Conservation (phyloP, 1,140 invertebrate species). For the Eueides isabella region DNA sequence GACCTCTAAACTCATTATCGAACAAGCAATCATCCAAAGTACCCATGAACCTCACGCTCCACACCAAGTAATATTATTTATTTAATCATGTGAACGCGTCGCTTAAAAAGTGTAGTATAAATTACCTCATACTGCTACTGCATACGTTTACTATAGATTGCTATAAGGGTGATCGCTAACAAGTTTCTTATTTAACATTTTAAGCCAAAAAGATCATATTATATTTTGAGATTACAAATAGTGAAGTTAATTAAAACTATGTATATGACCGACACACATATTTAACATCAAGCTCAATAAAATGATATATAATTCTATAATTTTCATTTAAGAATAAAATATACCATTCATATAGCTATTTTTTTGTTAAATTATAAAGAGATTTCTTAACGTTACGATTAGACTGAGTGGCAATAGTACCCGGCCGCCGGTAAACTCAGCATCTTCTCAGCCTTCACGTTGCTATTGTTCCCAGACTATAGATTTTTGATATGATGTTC, state of each 20-base stretch:
- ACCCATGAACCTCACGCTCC: constrained; percentile 55
- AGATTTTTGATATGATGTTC: constrained; percentile 34
- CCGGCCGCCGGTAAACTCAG: constrained; percentile 62
- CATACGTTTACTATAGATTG: neutral
- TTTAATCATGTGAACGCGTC: constrained; percentile 50
- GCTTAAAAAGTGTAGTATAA: constrained; percentile 23
- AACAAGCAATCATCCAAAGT: constrained; percentile 67
- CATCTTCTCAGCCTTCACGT: constrained; percentile 68
- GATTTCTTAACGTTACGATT: constrained; percentile 45
- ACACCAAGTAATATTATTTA: constrained; percentile 52
- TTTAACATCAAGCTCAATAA: neutral
- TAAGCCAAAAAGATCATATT: neutral
- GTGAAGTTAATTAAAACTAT: neutral
- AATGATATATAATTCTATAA: neutral
- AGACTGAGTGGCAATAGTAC: constrained; percentile 49
- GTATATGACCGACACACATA: neutral
- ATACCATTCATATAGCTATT: no score
- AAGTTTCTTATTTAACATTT: neutral
- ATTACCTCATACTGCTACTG: neutral
- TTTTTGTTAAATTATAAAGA: no score
- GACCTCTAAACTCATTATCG: constrained; percentile 69
- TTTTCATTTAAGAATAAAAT: no score
- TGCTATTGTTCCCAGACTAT: constrained; percentile 62
- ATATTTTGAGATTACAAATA: neutral
- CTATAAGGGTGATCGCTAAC: neutral